phyloP scores from a whole-genome alignment of 2,888 invertebrate genomes.

The Meteorus cinctellus region DNA sequence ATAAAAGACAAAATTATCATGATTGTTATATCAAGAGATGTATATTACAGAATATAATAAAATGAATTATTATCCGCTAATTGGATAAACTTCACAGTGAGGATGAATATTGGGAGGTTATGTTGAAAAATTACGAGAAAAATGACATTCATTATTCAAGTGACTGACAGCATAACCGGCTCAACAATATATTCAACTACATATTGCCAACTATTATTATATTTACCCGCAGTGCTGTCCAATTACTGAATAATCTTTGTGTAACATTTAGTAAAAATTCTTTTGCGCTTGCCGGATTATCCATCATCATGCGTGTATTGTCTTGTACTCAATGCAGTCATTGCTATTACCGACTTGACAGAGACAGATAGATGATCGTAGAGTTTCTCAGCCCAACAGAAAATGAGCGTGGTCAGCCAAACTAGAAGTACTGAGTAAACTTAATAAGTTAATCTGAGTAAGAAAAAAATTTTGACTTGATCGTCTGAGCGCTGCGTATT shows the following conservation, averaged over 20 bases:
- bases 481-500: too few species aligned
- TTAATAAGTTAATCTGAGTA: too few species aligned
- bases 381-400: too few species aligned
- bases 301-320: neutral
- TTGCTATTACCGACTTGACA: neutral
- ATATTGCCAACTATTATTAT: conserved; percentile 12
- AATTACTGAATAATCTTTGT: conserved; percentile 69
- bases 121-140: neutral
- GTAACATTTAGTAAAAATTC: conserved; percentile 57
- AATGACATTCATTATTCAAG: neutral
- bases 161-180: neutral
- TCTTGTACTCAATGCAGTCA: neutral
- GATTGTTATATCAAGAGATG: too few species aligned
- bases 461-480: too few species aligned
- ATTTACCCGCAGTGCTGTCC: conserved; percentile 66
- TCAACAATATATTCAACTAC: neutral
- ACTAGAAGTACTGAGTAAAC: too few species aligned
- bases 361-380: too few species aligned
- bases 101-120: neutral
- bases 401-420: too few species aligned
- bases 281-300: conserved; percentile 57
- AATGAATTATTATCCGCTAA: conserved; percentile 14
- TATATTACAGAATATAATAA: neutral
- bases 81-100: neutral
- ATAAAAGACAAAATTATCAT: neutral